Base-by-base conservation (phyloP, 1,140 invertebrate species). In the Zophobas atratus region DNA sequence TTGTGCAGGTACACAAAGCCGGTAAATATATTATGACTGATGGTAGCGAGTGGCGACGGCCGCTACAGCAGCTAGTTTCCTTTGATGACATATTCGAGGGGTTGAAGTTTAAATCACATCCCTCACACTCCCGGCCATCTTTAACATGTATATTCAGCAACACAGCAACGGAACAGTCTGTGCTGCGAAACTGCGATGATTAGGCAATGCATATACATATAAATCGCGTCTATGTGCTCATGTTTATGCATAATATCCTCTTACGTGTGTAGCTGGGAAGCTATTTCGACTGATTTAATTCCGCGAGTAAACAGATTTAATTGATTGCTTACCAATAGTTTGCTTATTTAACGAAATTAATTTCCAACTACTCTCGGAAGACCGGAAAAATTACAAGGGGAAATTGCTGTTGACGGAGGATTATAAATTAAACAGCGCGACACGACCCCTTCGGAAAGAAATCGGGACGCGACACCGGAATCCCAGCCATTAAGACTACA, bases 291-390 rank as follows among this genome's bases (percentile, higher is more conserved):
- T 56, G 48, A 73, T 73, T 73, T 73, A 73, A 73, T 73, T 73
- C 49, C 71, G 39, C 71, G 55, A 73, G 71, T 55, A 73, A 73
- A 73, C 71, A 73, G 71, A 73, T 73, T 73, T 73, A 73, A 73
- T 73, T 73, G 71, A 73, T 73, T 73, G 71, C 71, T 73, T 73
- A 73, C 71, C 71, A 73, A 73, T 73, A 73, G 71, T 73, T 73
- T 73, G 71, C 71, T 73, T 73, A 73, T 73, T 73, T 55, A 73
- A 73, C 71, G 71, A 43, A 73, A 73, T 73, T 73, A 73, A 73
- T 73, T 73, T 35, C 71, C 6, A 73, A 73, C 71, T 56, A 73
- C 38, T 33, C 3, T 4, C 49, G 49, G n/a, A n/a, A 73, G 5
- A 56, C 48, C 33, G 71, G 55, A 55, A 73, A 56, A 72, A 55